Conservation (phyloP, 2,113 vertebrate genomes). For the Tyto alba region DNA sequence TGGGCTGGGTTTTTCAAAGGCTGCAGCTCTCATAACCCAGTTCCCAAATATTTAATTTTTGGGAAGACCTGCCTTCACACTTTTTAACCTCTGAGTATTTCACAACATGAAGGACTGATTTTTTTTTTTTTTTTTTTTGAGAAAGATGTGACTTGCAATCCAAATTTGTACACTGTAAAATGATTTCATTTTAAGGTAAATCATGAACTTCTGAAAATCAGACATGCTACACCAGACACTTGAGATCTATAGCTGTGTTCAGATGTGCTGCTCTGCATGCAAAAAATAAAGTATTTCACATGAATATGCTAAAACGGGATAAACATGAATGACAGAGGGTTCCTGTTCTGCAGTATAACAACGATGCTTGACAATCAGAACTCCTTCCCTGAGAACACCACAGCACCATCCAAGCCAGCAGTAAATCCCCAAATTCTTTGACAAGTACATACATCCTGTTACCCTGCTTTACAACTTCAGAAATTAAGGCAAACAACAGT, state of each 20-base stretch:
- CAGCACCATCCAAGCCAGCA: background rate
- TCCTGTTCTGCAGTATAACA: background rate
- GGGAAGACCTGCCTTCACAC: background rate
- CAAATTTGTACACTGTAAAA: background rate
- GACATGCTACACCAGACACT: accelerated
- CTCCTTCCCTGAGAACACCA: background rate
- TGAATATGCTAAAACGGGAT: background rate
- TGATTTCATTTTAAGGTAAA: background rate
- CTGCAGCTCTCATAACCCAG: background rate
- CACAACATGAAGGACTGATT: background rate
- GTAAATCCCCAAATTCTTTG: background rate
- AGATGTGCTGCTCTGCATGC: background rate
- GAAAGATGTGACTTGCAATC: background rate
- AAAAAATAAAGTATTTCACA: background rate
- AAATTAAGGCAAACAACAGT: background rate
- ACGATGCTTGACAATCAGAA: background rate
- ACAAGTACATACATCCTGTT: slow-evolving; percentile 5
- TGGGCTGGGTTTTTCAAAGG: background rate
- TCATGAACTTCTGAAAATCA: background rate
- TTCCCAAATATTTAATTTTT: background rate
- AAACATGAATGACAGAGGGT: background rate
- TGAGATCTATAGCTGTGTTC: background rate
- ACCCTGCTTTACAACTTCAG: background rate
- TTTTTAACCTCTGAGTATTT: background rate
- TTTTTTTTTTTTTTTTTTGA: background rate